A percentile compares a stretch with the other conserved stretches of the same genome.
Evolutionary conservation across 30 jellyfish, hydroid and myxozoan species (phyloP).

Genomic region (Nemopilema nomurai): DNA sequence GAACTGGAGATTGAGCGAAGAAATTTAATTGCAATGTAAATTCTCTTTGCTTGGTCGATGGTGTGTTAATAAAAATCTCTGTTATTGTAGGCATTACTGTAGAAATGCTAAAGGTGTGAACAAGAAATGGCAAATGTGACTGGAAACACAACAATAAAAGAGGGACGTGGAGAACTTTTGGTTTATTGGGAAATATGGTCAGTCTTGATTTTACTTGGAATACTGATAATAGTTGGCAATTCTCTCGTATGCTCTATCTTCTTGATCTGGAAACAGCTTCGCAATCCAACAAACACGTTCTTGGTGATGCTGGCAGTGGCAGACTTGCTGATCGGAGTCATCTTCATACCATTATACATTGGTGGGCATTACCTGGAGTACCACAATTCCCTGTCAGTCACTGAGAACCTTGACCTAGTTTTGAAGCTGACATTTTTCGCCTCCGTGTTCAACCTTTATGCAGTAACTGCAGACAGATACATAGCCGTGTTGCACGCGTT

Average conservation of each 20-base stretch:
- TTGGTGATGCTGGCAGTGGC: slow-evolving; percentile 65
- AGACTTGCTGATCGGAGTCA: slow-evolving; percentile 52
- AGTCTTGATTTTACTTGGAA: slow-evolving; percentile 35
- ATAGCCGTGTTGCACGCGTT: slow-evolving; percentile 66
- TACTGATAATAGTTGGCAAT: slow-evolving; percentile 38
- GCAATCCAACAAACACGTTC: slow-evolving; percentile 75
- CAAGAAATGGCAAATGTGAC: slow-evolving; percentile 13
- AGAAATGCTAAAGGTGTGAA: not conserved
- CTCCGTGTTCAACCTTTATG: slow-evolving; percentile 70
- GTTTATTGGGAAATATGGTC: slow-evolving; percentile 72
- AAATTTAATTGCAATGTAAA: too few relatives aligned
- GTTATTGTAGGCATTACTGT: not conserved
- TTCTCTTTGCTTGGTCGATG: too few relatives aligned
- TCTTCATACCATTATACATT: slow-evolving; percentile 71
- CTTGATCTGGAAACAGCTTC: slow-evolving; percentile 36
- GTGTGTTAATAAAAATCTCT: too few relatives aligned
- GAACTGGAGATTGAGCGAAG: too few relatives aligned
- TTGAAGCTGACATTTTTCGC: slow-evolving; percentile 59
- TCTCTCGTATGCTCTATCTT: slow-evolving; percentile 40
- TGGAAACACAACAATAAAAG: not conserved
- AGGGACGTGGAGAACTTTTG: not conserved
- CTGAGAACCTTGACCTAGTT: slow-evolving; percentile 48
- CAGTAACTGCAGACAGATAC: slow-evolving; percentile 72
- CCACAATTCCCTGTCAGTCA: slow-evolving; percentile 30
- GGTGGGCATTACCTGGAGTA: slow-evolving; percentile 75